Conservation (phyloP, 2,797 vertebrate genomes). For the Clarias laeviceps region DNA sequence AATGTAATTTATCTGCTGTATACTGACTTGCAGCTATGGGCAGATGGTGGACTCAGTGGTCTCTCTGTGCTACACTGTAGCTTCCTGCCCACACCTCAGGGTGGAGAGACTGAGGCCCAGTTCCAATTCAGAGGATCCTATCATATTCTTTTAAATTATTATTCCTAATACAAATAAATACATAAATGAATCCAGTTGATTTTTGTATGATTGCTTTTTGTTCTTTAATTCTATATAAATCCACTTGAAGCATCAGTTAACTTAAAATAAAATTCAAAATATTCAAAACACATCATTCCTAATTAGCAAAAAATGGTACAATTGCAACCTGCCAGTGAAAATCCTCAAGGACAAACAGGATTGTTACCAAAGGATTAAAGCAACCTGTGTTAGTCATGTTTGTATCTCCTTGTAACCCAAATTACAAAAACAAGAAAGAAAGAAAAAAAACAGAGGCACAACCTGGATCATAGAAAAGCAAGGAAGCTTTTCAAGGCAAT, state of each 20-base stretch:
- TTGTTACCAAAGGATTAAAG: conserved; percentile 3
- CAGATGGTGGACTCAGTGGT: conserved; percentile 57
- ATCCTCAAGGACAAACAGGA: background rate
- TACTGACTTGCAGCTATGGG: conserved; percentile 28
- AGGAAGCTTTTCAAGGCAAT: background rate
- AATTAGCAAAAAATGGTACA: background rate
- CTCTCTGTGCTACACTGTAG: conserved; percentile 49
- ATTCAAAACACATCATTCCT: background rate
- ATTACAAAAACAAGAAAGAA: background rate
- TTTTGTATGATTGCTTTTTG: background rate
- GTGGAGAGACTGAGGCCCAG: conserved; percentile 43
- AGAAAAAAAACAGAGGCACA: background rate
- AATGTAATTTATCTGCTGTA: conserved; percentile 34
- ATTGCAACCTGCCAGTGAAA: background rate
- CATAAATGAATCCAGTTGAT: background rate
- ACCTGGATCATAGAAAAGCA: background rate
- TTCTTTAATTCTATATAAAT: background rate
- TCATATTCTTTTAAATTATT: background rate
- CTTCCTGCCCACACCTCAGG: conserved; percentile 55
- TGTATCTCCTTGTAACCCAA: background rate
- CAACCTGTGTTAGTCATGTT: background rate
- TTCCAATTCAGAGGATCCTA: conserved; percentile 37
- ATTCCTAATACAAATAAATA: conserved; percentile 13
- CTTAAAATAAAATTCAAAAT: no score
- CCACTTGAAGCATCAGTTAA: background rate